Evolutionary conservation across 2,113 vertebrate genomes (phyloP).

Genomic region (Brachirus orientalis): DNA sequence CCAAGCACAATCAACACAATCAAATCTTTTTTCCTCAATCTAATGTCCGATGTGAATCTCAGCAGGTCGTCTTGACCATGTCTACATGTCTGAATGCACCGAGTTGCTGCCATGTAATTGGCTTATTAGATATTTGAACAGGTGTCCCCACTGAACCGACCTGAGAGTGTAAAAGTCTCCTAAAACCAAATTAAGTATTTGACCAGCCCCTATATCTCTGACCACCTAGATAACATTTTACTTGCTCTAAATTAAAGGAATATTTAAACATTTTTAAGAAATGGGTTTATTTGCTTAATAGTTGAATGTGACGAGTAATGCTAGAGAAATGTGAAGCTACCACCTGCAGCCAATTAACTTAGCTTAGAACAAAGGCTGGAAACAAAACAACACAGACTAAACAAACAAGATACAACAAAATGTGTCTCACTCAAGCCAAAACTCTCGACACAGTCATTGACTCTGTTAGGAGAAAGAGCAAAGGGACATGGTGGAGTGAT

Average conservation of each 20-base stretch:
- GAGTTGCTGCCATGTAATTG: too few species aligned
- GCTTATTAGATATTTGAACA: too few species aligned
- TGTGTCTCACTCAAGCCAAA: not conserved
- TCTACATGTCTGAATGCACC: too few species aligned
- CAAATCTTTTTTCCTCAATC: too few species aligned
- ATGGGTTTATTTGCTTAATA: not conserved
- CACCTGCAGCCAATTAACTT: not conserved
- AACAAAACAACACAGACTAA: constrained; percentile 2
- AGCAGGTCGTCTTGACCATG: too few species aligned
- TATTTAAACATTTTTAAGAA: not conserved
- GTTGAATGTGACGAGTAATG: not conserved
- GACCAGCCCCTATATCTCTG: not conserved
- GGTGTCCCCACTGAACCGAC: too few species aligned
- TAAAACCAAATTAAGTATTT: not conserved
- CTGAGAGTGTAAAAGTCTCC: not conserved
- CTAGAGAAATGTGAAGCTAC: constrained; percentile 2
- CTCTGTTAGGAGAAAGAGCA: constrained; percentile 2
- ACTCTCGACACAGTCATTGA: not conserved
- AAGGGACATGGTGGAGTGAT: not conserved
- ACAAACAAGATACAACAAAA: constrained; percentile 8
- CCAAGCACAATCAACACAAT: too few species aligned
- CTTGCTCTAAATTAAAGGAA: not conserved
- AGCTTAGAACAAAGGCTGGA: constrained; percentile 7
- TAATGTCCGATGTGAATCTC: too few species aligned
- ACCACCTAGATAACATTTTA: not conserved